A percentile compares a stretch with the other conserved stretches of the same genome.
phyloP scores from a whole-genome alignment of 2,888 invertebrate species.

The Drosophila pseudotalamancana region DNA sequence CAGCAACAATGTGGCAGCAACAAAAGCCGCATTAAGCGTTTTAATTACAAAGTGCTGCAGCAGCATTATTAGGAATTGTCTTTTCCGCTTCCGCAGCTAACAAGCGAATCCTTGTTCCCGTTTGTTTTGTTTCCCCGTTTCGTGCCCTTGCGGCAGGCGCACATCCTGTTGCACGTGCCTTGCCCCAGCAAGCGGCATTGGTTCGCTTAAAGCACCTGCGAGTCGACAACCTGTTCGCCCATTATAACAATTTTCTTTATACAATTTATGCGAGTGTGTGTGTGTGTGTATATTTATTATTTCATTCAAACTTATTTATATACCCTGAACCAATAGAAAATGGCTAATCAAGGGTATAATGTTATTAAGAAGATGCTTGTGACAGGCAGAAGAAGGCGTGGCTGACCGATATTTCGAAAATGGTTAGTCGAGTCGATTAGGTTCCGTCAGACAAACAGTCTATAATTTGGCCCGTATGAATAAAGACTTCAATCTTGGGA shows the following conservation, averaged over 20 bases:
- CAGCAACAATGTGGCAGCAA: slow-evolving; percentile 22
- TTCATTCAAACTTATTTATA: slow-evolving; percentile 35
- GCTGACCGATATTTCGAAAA: too few species aligned
- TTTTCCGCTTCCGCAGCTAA: slow-evolving; percentile 66
- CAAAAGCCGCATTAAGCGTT: slow-evolving; percentile 69
- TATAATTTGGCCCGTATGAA: too few species aligned
- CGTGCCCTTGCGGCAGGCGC: background rate
- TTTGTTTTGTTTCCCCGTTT: slow-evolving; percentile 9
- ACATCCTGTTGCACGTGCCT: slow-evolving; percentile 25
- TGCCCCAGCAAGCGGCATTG: slow-evolving; percentile 21
- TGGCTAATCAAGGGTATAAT: too few species aligned
- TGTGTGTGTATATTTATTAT: background rate
- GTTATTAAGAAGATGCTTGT: too few species aligned
- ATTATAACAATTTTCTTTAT: slow-evolving; percentile 18
- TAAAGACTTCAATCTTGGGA: too few species aligned
- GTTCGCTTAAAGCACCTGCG: slow-evolving; percentile 32
- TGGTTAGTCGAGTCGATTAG: too few species aligned
- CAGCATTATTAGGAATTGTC: slow-evolving; percentile 35
- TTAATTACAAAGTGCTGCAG: slow-evolving; percentile 64
- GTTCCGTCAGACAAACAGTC: too few species aligned
- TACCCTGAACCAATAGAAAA: too few species aligned
- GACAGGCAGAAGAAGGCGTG: too few species aligned
- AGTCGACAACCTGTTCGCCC: slow-evolving; percentile 41
- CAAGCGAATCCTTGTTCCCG: slow-evolving; percentile 66
- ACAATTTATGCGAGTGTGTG: background rate